Conservation (phyloP, 53 echinoderm and acorn worm genomes). For the Patiria pectinifera region DNA sequence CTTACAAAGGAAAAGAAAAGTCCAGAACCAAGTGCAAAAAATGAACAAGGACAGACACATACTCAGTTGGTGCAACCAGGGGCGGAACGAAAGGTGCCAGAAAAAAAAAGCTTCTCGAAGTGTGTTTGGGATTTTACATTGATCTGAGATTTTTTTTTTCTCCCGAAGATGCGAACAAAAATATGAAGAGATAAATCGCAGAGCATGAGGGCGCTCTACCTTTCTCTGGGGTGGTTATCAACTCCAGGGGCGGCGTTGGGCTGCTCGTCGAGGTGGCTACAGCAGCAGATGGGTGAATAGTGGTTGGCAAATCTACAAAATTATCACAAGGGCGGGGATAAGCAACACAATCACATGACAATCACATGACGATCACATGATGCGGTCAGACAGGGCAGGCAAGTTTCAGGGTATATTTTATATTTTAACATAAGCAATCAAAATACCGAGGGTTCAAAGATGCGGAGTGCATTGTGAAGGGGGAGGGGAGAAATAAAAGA, state of each 20-base stretch:
- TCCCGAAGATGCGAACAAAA: not conserved
- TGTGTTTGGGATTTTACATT: not conserved
- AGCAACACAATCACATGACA: constrained; percentile 54
- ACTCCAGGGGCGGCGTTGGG: not conserved
- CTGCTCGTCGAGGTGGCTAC: not conserved
- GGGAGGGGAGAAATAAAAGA: constrained; percentile 16
- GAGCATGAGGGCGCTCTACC: constrained; percentile 61
- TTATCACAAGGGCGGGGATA: constrained; percentile 34
- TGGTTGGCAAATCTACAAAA: constrained; percentile 52
- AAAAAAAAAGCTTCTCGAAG: not conserved
- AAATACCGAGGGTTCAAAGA: constrained; percentile 11
- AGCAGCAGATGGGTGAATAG: constrained; percentile 31
- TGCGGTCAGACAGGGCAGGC: not conserved
- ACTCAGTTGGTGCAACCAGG: not conserved
- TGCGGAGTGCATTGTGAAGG: constrained; percentile 8
- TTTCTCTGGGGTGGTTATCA: constrained; percentile 40
- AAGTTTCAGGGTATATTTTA: not conserved
- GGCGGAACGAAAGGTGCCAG: constrained; percentile 16
- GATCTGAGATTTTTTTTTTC: not conserved
- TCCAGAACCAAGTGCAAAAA: not conserved
- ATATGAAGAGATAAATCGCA: constrained; percentile 33
- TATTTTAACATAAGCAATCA: not conserved
- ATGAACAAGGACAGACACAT: not conserved
- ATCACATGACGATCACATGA: constrained; percentile 53
- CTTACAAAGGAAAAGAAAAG: not conserved